Percentiles rank a stretch among this genome's conserved stretches.
These are phyloP conservation scores for Corythucha ciliata DNA, from an alignment of 2,888 invertebrate genomes.

Conservation along the genomic window DNA sequence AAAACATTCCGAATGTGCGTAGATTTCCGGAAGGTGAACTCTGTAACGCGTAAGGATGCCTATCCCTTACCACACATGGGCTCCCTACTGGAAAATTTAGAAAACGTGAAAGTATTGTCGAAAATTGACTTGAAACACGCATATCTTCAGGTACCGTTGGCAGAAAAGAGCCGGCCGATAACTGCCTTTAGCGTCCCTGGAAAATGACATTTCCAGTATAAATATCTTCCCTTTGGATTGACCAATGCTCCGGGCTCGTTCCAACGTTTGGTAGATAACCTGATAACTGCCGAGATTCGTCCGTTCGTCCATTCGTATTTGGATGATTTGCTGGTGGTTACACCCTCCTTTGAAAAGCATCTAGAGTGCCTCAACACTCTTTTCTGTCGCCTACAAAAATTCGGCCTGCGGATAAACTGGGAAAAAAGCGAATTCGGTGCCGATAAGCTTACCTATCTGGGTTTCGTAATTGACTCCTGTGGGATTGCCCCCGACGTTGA, in stretches of 20 bases:
- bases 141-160: too few relatives aligned
- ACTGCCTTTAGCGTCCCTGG: constrained; percentile 30
- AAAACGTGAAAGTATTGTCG: too few relatives aligned
- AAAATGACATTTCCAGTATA: constrained; percentile 33
- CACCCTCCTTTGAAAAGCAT: constrained; percentile 6
- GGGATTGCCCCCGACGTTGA: constrained; percentile 17
- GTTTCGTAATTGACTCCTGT: constrained; percentile 4
- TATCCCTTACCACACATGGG: too few relatives aligned
- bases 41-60: too few relatives aligned
- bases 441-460: constrained; percentile 12
- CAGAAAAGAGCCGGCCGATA: too few relatives aligned
- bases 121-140: too few relatives aligned
- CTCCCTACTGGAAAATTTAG: too few relatives aligned
- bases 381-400: constrained; percentile 1
- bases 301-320: constrained; percentile 4
- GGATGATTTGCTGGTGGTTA: constrained; percentile 1
- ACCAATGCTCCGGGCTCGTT: constrained; percentile 23
- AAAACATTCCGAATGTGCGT: too few relatives aligned
- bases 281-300: constrained; percentile 4
- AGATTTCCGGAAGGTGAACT: too few relatives aligned
- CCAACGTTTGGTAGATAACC: constrained; percentile 23
- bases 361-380: constrained; percentile 1
- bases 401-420: constrained; percentile 1
- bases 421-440: constrained; percentile 13
- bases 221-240: constrained; percentile 27